These are phyloP conservation scores for Philopedon plagiatum DNA, from an alignment of 2,888 invertebrate genomes.

Conservation along the genomic window DNA sequence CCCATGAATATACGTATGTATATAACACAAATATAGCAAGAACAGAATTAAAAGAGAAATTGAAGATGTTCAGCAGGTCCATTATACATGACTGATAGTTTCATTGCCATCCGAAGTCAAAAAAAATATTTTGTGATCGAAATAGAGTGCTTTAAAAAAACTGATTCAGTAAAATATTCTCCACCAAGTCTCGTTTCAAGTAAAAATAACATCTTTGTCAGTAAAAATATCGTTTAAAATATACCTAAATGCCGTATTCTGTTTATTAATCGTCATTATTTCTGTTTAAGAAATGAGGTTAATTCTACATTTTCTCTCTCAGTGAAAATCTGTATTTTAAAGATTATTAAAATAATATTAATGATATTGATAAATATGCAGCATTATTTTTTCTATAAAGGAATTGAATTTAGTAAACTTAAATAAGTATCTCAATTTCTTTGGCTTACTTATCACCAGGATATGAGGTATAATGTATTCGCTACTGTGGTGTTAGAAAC, in stretches of 20 bases:
- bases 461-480: neutral
- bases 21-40: too few relatives aligned
- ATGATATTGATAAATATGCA: neutral
- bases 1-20: too few relatives aligned
- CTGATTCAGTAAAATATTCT: too few relatives aligned
- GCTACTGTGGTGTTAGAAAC: neutral
- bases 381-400: neutral
- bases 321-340: neutral
- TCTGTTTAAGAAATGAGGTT: neutral
- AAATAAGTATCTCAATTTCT: neutral
- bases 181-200: too few relatives aligned
- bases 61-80: too few relatives aligned
- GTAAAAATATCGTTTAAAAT: neutral
- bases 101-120: too few relatives aligned
- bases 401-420: neutral
- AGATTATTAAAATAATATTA: neutral
- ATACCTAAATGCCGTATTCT: neutral
- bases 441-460: neutral
- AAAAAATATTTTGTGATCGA: too few relatives aligned
- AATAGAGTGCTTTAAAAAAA: too few relatives aligned
- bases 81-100: too few relatives aligned
- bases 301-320: conserved; percentile 8
- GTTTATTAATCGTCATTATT: neutral
- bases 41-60: too few relatives aligned
- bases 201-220: neutral